These are phyloP conservation scores for Apodemia hepburni DNA, from an alignment of 2,888 invertebrate genomes.

Conservation along the genomic window DNA sequence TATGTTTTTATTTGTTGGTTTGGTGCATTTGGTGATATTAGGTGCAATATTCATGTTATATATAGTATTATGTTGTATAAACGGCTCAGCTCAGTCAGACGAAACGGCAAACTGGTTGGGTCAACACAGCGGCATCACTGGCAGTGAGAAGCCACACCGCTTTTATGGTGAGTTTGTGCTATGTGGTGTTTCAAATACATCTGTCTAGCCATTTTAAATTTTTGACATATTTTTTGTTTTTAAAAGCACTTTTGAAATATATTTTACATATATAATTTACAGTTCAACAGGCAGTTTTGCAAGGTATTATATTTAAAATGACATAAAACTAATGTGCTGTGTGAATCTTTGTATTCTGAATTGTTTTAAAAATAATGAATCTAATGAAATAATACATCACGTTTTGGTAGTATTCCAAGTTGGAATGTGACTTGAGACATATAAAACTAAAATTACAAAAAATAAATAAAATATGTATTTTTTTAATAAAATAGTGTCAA, in stretches of 20 bases:
- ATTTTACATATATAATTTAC: neutral
- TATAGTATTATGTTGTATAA: conserved; percentile 78
- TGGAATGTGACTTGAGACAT: too few species aligned
- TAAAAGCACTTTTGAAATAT: neutral
- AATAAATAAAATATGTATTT: too few species aligned
- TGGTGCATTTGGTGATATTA: conserved; percentile 72
- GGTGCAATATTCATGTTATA: conserved; percentile 79
- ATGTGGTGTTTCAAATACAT: neutral
- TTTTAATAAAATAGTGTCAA: too few species aligned
- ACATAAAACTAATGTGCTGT: neutral
- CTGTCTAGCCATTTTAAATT: neutral
- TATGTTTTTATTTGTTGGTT: conserved; percentile 71
- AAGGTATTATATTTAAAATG: neutral
- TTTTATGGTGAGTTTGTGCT: conserved; percentile 69
- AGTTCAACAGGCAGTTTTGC: neutral
- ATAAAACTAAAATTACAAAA: too few species aligned
- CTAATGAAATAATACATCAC: too few species aligned
- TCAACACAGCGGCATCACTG: conserved; percentile 56
- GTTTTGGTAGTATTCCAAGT: too few species aligned
- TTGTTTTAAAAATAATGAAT: neutral
- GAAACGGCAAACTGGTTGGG: conserved; percentile 74
- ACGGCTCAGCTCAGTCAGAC: conserved; percentile 76
- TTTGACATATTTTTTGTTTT: neutral
- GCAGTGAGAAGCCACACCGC: conserved; percentile 66
- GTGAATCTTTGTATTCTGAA: neutral